Conservation (phyloP, 2,113 vertebrate genomes). For the Daphoenositta chrysoptera region DNA sequence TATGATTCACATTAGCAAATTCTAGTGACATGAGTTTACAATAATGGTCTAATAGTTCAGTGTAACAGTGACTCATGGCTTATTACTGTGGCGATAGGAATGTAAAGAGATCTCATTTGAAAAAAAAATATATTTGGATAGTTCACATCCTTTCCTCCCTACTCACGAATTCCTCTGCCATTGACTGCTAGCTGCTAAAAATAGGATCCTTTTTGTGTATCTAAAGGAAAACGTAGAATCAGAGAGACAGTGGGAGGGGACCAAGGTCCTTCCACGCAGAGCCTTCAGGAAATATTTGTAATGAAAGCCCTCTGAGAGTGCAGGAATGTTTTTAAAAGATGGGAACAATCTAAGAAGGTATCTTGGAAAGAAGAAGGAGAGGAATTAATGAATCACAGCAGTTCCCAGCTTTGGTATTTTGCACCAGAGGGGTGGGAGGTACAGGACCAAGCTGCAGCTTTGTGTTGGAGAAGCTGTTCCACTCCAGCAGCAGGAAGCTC, state of each 20-base stretch:
- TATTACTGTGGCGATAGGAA: not conserved
- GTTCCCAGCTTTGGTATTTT: not conserved
- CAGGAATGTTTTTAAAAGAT: not conserved
- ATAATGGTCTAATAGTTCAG: constrained; percentile 18
- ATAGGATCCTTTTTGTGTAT: constrained; percentile 1
- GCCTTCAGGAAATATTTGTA: not conserved
- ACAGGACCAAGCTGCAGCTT: not conserved
- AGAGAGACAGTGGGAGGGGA: not conserved
- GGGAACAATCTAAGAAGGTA: not conserved
- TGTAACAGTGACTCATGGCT: constrained; percentile 31
- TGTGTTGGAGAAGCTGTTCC: not conserved
- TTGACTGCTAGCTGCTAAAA: constrained; percentile 29
- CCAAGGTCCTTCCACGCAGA: not conserved
- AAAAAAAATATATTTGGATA: constrained; percentile 17
- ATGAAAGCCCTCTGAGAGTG: not conserved
- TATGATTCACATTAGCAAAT: not conserved
- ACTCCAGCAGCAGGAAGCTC: not conserved
- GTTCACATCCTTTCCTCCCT: constrained; percentile 56
- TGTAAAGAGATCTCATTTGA: constrained; percentile 33
- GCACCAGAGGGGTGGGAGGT: not conserved
- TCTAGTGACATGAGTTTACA: constrained; percentile 20
- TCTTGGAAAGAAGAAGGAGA: not conserved
- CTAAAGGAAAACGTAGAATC: constrained; percentile 18
- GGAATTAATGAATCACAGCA: not conserved
- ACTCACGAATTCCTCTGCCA: constrained; percentile 42